Evolutionary conservation across 2,888 invertebrate genomes (phyloP).

Genomic region (Arctia plantaginis): DNA sequence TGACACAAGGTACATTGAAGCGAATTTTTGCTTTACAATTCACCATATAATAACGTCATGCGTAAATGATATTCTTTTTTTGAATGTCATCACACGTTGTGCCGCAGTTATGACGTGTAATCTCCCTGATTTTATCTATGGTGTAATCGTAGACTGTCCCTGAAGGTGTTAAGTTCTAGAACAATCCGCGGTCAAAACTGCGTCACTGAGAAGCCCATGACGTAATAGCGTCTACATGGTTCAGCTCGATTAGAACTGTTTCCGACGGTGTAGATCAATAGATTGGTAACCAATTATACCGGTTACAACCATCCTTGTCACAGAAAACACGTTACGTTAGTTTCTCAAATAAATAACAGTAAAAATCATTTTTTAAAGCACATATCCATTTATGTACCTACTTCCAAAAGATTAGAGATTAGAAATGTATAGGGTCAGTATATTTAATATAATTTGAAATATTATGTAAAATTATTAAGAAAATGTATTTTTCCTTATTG

Average conservation of each 20-base stretch:
- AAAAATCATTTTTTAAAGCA: background rate
- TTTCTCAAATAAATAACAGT: background rate
- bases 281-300: background rate
- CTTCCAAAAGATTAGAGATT: too few species aligned
- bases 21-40: too few species aligned
- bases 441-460: background rate
- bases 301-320: background rate
- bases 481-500: too few species aligned
- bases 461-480: too few species aligned
- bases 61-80: too few species aligned
- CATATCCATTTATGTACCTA: too few species aligned
- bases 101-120: too few species aligned
- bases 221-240: background rate
- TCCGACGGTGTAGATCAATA: background rate
- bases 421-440: background rate
- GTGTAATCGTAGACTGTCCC: too few species aligned
- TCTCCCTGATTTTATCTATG: too few species aligned
- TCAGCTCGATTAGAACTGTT: background rate
- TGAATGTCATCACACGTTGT: too few species aligned
- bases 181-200: background rate
- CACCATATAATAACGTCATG: too few species aligned
- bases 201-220: background rate
- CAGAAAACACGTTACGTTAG: background rate
- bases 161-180: background rate
- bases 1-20: too few species aligned